A percentile compares a stretch with the other conserved stretches of the same genome.
Conservation (phyloP, 2,113 vertebrate species). For the Saguinus imperator region DNA sequence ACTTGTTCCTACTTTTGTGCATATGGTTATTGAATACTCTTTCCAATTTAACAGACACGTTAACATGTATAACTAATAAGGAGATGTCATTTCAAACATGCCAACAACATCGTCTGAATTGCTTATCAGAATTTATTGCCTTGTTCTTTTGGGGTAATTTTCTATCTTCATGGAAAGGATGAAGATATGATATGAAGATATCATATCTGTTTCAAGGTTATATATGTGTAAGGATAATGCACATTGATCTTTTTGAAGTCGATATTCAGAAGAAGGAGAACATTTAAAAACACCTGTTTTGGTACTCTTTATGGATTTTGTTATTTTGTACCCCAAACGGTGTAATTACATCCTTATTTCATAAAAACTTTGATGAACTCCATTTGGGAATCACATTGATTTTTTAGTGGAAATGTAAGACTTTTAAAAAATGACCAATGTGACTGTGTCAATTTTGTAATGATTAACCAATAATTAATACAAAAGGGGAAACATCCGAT, state of each 20-base stretch:
- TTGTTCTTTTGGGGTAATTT: slow-evolving; percentile 9
- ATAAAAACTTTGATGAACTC: slow-evolving; percentile 29
- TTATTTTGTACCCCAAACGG: slow-evolving; percentile 1
- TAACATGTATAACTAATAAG: slow-evolving; percentile 47
- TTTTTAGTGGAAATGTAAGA: slow-evolving; percentile 38
- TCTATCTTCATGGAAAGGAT: slow-evolving; percentile 18
- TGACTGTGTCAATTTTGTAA: neutral
- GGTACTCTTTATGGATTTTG: slow-evolving; percentile 20
- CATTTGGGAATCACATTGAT: slow-evolving; percentile 30
- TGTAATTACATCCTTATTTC: slow-evolving; percentile 18
- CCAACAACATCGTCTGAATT: slow-evolving; percentile 58
- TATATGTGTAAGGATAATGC: neutral
- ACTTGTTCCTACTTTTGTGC: slow-evolving; percentile 47
- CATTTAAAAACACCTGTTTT: neutral
- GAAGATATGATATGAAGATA: no score
- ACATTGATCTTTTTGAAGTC: slow-evolving; percentile 25
- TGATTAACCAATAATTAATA: neutral
- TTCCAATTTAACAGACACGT: slow-evolving; percentile 56
- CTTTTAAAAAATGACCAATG: neutral
- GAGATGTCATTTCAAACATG: slow-evolving; percentile 70
- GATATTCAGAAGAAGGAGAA: slow-evolving; percentile 35
- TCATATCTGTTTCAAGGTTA: neutral
- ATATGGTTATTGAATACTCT: slow-evolving; percentile 50
- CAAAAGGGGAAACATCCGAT: neutral
- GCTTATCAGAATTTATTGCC: slow-evolving; percentile 37